A percentile compares a stretch with the other conserved stretches of the same genome.
Conservation (phyloP, 2,113 vertebrate genomes). For the zebrafish (Danio rerio) region DNA sequence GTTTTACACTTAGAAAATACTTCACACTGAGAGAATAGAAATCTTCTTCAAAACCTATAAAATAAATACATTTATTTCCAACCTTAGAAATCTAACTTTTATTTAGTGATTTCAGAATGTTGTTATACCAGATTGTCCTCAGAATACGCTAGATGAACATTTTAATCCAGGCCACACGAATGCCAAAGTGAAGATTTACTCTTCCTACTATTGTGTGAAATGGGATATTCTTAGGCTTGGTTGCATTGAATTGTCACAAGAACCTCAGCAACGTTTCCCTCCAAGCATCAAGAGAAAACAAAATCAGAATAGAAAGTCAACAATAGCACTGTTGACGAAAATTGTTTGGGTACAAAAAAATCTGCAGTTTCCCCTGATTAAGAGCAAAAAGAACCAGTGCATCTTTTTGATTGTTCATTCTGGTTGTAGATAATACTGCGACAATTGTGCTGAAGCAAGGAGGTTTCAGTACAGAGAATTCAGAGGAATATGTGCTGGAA, state of each 20-base stretch:
- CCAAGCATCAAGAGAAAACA: slow-evolving; percentile 17
- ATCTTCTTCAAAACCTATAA: no score
- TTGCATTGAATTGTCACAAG: slow-evolving; percentile 23
- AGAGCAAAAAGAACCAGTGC: neutral
- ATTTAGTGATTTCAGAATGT: neutral
- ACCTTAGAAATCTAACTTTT: no score
- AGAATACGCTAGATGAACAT: neutral
- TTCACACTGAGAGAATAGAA: no score
- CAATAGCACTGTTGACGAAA: slow-evolving; percentile 24
- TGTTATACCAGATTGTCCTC: neutral
- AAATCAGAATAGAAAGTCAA: neutral
- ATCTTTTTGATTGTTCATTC: slow-evolving; percentile 29
- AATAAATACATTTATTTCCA: neutral
- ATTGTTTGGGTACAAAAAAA: slow-evolving; percentile 4
- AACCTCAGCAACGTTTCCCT: slow-evolving; percentile 22
- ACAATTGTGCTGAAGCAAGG: slow-evolving; percentile 84
- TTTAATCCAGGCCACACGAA: neutral
- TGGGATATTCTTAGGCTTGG: slow-evolving; percentile 43
- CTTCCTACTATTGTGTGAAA: slow-evolving; percentile 49
- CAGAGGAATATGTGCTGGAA: slow-evolving; percentile 81
- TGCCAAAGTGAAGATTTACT: slow-evolving; percentile 22
- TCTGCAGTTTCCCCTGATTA: neutral
- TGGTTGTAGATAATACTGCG: slow-evolving; percentile 85
- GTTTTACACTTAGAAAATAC: no score
- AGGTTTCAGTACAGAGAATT: slow-evolving; percentile 82